Percentiles rank a stretch among this genome's conserved stretches.
Conservation (phyloP, 2,888 invertebrate genomes). For the Lepidonotus clava region DNA sequence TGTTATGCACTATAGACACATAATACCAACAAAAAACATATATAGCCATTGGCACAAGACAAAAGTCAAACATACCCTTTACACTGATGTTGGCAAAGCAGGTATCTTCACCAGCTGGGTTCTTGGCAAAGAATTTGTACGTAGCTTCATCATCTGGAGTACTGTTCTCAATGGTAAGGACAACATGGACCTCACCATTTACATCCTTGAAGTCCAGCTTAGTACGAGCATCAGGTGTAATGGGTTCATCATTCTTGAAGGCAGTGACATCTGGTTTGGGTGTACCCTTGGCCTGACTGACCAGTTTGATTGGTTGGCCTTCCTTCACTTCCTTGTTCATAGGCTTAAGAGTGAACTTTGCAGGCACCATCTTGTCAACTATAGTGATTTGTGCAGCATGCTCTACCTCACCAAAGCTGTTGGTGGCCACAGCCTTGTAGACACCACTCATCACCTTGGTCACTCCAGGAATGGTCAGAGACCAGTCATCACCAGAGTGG, state of each 20-base stretch:
- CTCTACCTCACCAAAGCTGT: conserved; percentile 62
- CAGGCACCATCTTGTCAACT: conserved; percentile 82
- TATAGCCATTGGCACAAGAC: no score
- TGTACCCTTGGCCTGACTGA: conserved; percentile 87
- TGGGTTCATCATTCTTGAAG: conserved; percentile 11
- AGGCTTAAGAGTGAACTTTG: conserved; percentile 74
- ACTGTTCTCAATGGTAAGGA: conserved; percentile 18
- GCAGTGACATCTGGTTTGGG: conserved; percentile 19
- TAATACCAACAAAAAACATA: no score
- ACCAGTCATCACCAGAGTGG: conserved; percentile 83
- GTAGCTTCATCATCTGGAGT: conserved; percentile 22
- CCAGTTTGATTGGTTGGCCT: conserved; percentile 77
- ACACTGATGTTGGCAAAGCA: conserved; percentile 73
- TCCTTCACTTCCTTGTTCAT: conserved; percentile 75
- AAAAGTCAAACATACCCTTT: conserved; percentile 70
- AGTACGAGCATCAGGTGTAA: background rate
- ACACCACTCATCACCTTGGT: conserved; percentile 77
- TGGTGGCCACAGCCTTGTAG: conserved; percentile 65
- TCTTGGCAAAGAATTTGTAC: conserved; percentile 89
- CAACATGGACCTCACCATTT: background rate
- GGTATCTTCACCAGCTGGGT: conserved; percentile 81
- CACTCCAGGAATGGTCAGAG: conserved; percentile 70
- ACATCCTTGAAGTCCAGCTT: conserved; percentile 25
- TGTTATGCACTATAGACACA: no score
- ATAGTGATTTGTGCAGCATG: conserved; percentile 85